Evolutionary conservation across 2,888 invertebrate genomes (phyloP), one percentile per base, ranked within the genome.

Genomic region (Polydesmus complanatus): DNA sequence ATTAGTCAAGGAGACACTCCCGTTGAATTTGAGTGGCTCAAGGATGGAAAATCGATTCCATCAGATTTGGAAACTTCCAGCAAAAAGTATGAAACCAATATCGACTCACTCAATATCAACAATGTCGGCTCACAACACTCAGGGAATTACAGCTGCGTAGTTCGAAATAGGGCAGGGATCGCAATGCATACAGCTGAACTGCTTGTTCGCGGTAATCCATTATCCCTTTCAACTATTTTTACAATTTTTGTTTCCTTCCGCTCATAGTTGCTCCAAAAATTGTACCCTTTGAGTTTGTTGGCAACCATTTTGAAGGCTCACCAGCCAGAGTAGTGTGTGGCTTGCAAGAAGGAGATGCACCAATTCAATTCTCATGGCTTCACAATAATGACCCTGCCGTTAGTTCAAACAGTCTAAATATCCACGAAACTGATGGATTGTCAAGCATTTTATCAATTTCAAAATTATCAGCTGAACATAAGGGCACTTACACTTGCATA

Each of bases 401-500:
- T 19, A n/a, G 19, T n/a, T 8, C 21, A 8, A 21, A 51, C 5
- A 8, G 74, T 76, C 51, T 68, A 11, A 25, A 56, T 54, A 48
- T 62, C 18, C 53, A 51, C 19, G 51, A 51, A 21, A 21, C 19
- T n/a, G 51, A 51, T 51, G 51, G 51, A 8, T 19, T 51, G 51
- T 51, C 78, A 64, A 80, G 82, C 64, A 73, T 82, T 57, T 74
- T 87, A 60, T 81, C 65, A 3, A 67, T 74, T 3, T 64, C 65
- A 8, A 68, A 69, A 26, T 62, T 72, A 56, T 64, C 68, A 5
- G 60, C 68, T 8, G 64, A 65, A 11, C 73, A 73, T 64, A 63
- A 64, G 26, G 73, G 72, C 1, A 68, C 70, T 19, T 51, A 51
- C 51, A 51, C 70, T 1, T 73, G 73, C 65, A 61, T 70, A 18